phyloP scores from a whole-genome alignment of 2,797 vertebrate genomes.

The Threskiornis aethiopicus region DNA sequence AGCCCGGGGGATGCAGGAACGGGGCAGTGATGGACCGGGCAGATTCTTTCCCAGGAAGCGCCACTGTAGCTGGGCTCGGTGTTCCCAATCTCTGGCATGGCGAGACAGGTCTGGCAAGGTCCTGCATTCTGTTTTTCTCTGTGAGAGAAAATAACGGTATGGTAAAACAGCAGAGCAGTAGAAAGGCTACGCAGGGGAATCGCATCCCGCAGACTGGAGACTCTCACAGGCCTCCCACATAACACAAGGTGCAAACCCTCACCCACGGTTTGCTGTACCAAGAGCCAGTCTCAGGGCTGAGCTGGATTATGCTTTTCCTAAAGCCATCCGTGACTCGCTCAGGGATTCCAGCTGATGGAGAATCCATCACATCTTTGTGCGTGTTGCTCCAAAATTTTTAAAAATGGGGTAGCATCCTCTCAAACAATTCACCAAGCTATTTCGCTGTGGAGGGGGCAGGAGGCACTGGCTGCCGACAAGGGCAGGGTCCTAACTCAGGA shows the following conservation, averaged over 20 bases:
- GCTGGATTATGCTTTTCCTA: neutral
- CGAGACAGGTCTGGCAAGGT: slow-evolving; percentile 62
- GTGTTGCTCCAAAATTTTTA: neutral
- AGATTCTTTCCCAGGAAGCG: slow-evolving; percentile 68
- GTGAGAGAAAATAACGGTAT: neutral
- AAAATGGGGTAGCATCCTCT: neutral
- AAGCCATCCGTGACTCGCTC: neutral
- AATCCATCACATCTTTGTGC: neutral
- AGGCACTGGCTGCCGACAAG: neutral
- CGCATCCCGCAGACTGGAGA: neutral
- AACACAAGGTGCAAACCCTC: neutral
- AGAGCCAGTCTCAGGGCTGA: neutral
- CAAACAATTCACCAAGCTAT: neutral
- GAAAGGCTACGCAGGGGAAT: neutral
- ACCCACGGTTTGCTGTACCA: neutral
- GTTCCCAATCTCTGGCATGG: slow-evolving; percentile 50
- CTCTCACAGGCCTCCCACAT: neutral
- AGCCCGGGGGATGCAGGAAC: slow-evolving; percentile 64
- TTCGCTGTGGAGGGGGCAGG: neutral
- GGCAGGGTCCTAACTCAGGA: neutral
- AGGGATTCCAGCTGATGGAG: neutral
- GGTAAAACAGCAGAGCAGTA: neutral
- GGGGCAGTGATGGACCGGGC: slow-evolving; percentile 75
- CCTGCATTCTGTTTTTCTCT: slow-evolving; percentile 59
- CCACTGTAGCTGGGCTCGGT: slow-evolving; percentile 66